Evolutionary conservation across 1,140 invertebrate species (phyloP), one percentile per base, ranked within the genome.

Genomic region (Oreohelix idahoensis): DNA sequence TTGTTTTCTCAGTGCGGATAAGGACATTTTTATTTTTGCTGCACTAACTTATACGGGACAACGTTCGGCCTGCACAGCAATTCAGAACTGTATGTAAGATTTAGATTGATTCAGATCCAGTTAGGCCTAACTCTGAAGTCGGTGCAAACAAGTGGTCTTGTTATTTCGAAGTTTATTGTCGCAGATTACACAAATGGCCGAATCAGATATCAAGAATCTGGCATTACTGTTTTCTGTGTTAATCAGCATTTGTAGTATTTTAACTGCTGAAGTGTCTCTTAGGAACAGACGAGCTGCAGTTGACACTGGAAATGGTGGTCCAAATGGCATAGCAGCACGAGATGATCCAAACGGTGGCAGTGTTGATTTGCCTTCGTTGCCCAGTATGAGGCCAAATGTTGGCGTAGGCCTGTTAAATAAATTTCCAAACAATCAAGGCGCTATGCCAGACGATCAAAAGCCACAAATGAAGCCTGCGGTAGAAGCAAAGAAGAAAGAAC

Each of bases 401-500:
- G n/a, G n/a, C n/a, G n/a, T n/a, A n/a, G n/a, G n/a, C n/a, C n/a
- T n/a, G n/a, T n/a, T n/a, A 49, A 49, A 11, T 17, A 49, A 17
- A 49, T 49, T 17, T 11, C 45, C 45, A 8, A 17, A 8, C 45
- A 49, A 49, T 17, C 10, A 8, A 58, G 53, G 15, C 26, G 23
- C 53, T 58, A 4, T 20, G 26, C 8, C 17, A 11, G 53, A 58
- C 20, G 20, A 58, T 58, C 53, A 58, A 20, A 58, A 23, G 53
- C 23, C 53, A 58, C 23, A 5, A 58, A n/a, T n/a, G 10, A 58
- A 15, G 26, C 23, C 15, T 2, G 4, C 20, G 53, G 42, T 5
- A 26, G 29, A 32, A 2, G 63, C n/a, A 66, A 26, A 32, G n/a
- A 35, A 85, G 71, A 75, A 70, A n/a, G 32, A 17, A 58, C 83